phyloP scores from a whole-genome alignment of 2,113 vertebrate species.

The Motacilla tschutschensis region DNA sequence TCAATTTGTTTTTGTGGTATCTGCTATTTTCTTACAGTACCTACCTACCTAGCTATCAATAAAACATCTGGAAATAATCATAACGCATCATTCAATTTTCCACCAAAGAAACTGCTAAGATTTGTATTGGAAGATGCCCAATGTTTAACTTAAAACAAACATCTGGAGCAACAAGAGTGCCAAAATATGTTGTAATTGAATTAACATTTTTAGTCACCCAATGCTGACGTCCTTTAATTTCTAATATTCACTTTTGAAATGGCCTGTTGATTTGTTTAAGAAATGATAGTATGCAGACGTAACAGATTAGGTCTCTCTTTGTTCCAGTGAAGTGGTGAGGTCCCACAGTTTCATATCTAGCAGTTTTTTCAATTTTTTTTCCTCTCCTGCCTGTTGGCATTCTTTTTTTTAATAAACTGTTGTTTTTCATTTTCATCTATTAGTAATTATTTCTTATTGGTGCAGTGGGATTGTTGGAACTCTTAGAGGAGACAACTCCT shows the following conservation, averaged over 20 bases:
- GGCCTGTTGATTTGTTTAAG: neutral
- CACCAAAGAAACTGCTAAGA: conserved; percentile 18
- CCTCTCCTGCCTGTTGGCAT: neutral
- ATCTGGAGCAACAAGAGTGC: neutral
- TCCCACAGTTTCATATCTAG: neutral
- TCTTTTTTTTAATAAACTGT: neutral
- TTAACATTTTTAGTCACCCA: conserved; percentile 18
- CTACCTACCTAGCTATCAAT: conserved; percentile 9
- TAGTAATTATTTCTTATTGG: neutral
- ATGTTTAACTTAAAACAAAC: conserved; percentile 20
- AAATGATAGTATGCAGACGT: neutral
- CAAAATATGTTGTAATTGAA: conserved; percentile 19
- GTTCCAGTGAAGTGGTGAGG: neutral
- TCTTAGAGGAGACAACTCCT: neutral
- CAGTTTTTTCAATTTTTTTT: neutral
- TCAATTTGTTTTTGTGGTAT: neutral
- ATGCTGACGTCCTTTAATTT: conserved; percentile 5
- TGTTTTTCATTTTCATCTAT: neutral
- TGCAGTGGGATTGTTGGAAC: neutral
- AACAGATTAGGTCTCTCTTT: neutral
- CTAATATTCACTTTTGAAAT: neutral
- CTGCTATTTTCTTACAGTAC: neutral
- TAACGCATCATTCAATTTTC: neutral
- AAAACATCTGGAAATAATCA: conserved; percentile 37
- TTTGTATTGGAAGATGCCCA: conserved; percentile 12